Evolutionary conservation across 1,140 invertebrate species (phyloP), one percentile per base, ranked within the genome.

Genomic region (Ips nitidus): DNA sequence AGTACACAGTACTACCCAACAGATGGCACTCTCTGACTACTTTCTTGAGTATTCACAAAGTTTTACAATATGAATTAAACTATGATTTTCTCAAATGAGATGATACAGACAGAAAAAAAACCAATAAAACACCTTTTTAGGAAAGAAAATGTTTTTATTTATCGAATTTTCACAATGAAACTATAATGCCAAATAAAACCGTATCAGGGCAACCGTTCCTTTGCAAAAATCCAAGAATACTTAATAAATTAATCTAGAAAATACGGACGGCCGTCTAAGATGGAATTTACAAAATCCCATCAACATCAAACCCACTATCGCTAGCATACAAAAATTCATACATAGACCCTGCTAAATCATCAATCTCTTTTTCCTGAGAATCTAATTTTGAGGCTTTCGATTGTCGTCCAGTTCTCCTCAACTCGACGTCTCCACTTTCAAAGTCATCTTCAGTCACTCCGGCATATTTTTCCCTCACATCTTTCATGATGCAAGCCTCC

Each of bases 401-500:
- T 8, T 74, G 73, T 71, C 80, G 82, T 76, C 83, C 77, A 41
- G 78, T 74, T 69, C 80, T 81, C 77, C 82, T 82, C 60, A 86
- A 81, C 68, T 86, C 84, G 37, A 82, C 80, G 61, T 86, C 84
- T 36, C 80, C 80, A 37, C 84, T 83, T 4, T 86, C 85, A 42
- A 85, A 74, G 40, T 86, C 84, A 8, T 87, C 86, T 50, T 86
- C 84, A 7, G 79, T 76, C 0, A 84, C 82, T 1, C 70, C 76
- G 1, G 75, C 53, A 73, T 86, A 88, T 53, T 86, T 82, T 69
- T 89, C 86, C 22, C 86, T 80, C 40, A 89, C 85, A 72, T 89
- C 87, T 74, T 88, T 88, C 86, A 89, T 88, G 52, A 88, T 85
- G 73, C 87, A 89, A 0, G 87, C 86, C 78, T 89, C 87, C 8